Base-by-base conservation (phyloP, 2,888 invertebrate genomes). In the Metellina segmentata region DNA sequence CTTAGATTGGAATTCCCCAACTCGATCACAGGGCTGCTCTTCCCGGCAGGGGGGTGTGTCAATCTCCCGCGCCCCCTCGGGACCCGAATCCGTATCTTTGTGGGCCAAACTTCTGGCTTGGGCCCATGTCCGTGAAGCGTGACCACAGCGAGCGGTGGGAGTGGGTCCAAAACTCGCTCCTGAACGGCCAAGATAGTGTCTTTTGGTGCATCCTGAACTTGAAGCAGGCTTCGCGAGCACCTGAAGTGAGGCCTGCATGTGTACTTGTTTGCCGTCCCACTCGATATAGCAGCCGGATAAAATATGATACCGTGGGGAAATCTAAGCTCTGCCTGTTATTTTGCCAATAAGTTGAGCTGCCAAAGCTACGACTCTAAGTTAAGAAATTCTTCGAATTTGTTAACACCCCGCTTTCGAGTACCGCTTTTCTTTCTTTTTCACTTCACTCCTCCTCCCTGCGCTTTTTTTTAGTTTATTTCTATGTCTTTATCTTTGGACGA, bases 301-400 rank as follows among this genome's bases (percentile, higher is more conserved):
- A 87, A 87, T 91, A 91, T 87, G 87, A 91, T 82, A 71, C 91
- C 91, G 52, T 52, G 48, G 91, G 91, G 91, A 91, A 91, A 91
- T 91, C 91, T 86, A 78, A 82, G 86, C 83, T 87, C 61, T 87
- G 81, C 87, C 91, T 81, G 81, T 86, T 90, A 90, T 81, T 86
- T 90, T 90, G 86, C 90, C 90, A 91, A 87, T 87, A 91, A 86
- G 87, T 86, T 87, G 81, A 74, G 77, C 86, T 82, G 70, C 81
- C 90, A 90, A 51, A 70, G 72, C 72, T 69, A 81, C 69, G 82
- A 72, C 77, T 87, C 72, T 61, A 78, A 87, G 75, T 91, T 91
- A 91, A 91, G 86, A 86, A 91, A 69, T 91, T 87, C 81, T 69
- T 88, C 78, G 91, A 81, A 88, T 91, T 91, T 91, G 91, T 91